Evolutionary conservation across 2,888 invertebrate genomes (phyloP), one percentile per base, ranked within the genome.

Genomic region (Drosophila anceps): DNA sequence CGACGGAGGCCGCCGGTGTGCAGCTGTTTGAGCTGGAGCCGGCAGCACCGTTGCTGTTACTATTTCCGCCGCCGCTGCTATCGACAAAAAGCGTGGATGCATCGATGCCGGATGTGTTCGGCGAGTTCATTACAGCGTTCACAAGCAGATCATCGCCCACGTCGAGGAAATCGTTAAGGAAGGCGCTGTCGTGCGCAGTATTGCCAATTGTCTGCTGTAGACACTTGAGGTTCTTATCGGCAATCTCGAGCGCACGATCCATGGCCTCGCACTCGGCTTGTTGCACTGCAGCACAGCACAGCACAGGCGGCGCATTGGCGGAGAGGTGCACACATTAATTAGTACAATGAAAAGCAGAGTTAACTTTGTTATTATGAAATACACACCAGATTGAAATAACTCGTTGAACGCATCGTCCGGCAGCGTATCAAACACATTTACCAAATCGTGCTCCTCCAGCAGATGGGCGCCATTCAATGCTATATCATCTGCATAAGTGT

Each of bases 231-330:
- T 95, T 95, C 91, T 95, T 95, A 91, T 96, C 96, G 50, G 96
- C 96, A 54, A 95, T 95, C 82, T 96, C 96, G 74, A 98, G 93
- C 10, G 97, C 98, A 69, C 97, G 95, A 91, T 98, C 97, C 84
- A 98, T 93, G 92, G 98, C 98, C 80, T 98, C 97, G 39, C 97
- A 96, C 93, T 98, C 98, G 91, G 97, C 97, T 91, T 95, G 94
- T 55, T 96, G 92, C 66, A 92, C 92, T 92, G 76, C 69, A 82
- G 71, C 82, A 69, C 58, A 62, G 54, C 61, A 55, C 65, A 57
- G 54, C 61, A 55, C 65, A 62, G 57, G 35, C 39, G 53, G 66
- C 76, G 69, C 66, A 59, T 66, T 50, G 66, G 64, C 84, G 54
- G 59, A 66, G 76, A 53, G 73, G 82, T 63, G 73, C 88, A 88